These are phyloP conservation scores for Cerastoderma edule DNA, from an alignment of 2,888 invertebrate species.

Conservation along the genomic window DNA sequence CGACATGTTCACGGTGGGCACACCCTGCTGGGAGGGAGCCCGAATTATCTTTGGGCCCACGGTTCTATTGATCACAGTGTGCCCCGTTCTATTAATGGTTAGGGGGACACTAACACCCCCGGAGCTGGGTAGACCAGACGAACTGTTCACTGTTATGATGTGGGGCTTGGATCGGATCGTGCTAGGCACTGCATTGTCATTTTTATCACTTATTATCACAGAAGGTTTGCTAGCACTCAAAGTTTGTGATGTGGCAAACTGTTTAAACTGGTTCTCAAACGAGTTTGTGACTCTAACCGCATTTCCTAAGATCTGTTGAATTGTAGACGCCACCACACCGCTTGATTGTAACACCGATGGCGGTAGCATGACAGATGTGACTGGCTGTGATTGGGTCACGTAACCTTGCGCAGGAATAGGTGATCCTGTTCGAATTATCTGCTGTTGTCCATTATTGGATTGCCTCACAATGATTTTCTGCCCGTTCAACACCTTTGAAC, in stretches of 20 bases:
- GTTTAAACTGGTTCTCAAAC: slow-evolving; percentile 51
- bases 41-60: too few relatives aligned
- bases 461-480: slow-evolving; percentile 59
- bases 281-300: slow-evolving; percentile 23
- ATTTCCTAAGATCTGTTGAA: slow-evolving; percentile 16
- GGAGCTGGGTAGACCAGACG: slow-evolving; percentile 1
- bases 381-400: slow-evolving; percentile 32
- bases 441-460: slow-evolving; percentile 36
- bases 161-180: slow-evolving; percentile 40
- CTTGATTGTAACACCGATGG: slow-evolving; percentile 34
- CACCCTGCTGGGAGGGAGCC: slow-evolving; percentile 11
- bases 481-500: slow-evolving; percentile 31
- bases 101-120: background rate
- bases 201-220: slow-evolving; percentile 17
- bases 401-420: slow-evolving; percentile 29
- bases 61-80: slow-evolving; percentile 13
- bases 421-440: slow-evolving; percentile 37
- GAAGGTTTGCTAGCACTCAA: slow-evolving; percentile 3
- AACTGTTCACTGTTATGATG: slow-evolving; percentile 47
- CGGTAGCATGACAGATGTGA: slow-evolving; percentile 28
- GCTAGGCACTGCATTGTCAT: background rate
- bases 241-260: slow-evolving; percentile 34
- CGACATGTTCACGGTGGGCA: slow-evolving; percentile 6
- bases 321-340: slow-evolving; percentile 19
- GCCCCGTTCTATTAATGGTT: background rate